Base-by-base conservation (phyloP, 2,888 invertebrate genomes). In the Blastobasis lacticolella region DNA sequence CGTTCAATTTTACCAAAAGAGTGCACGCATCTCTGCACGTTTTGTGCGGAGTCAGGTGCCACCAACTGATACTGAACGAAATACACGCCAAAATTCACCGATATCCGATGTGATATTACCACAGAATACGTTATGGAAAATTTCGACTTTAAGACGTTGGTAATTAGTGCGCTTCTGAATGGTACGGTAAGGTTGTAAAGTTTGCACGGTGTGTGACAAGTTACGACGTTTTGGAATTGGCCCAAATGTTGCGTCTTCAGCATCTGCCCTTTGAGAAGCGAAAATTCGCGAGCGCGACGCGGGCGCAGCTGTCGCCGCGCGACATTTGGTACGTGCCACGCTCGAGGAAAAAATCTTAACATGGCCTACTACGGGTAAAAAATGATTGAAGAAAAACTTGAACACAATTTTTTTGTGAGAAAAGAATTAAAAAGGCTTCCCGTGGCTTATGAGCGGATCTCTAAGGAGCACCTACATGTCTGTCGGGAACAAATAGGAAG, bases 241-340 rank as follows among this genome's bases (percentile, higher is more conserved):
- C 42, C 51, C 37, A 53, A 54, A 37, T 36, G 47, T 10, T 23
- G 52, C 41, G 48, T 49, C 45, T 38, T 42, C 47, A 49, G 54
- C 58, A 58, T 58, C 51, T 60, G 60, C 52, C 49, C 69, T 64
- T 57, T 58, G 62, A 75, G 78, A 69, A 67, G 64, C 70, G 67
- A 73, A 76, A 76, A 81, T 85, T 85, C 78, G 86, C 86, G 73
- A 82, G 77, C 23, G 70, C 66, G 68, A 74, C 58, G 59, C 61
- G 10, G 6, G 60, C 73, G 66, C 69, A 66, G 60, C 70, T 71
- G 69, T 85, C 84, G 81, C 84, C 84, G 87, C 76, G 64, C 60
- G 79, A 73, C 86, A 85, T 84, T 87, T 87, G 87, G 86, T 82
- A 78, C 86, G 85, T 84, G 84, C 79, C 73, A 60, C 44, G 50